Percentiles rank a stretch among this genome's conserved stretches.
Evolutionary conservation across 2,888 invertebrate genomes (phyloP).

Genomic region (Heliothis peltigera): DNA sequence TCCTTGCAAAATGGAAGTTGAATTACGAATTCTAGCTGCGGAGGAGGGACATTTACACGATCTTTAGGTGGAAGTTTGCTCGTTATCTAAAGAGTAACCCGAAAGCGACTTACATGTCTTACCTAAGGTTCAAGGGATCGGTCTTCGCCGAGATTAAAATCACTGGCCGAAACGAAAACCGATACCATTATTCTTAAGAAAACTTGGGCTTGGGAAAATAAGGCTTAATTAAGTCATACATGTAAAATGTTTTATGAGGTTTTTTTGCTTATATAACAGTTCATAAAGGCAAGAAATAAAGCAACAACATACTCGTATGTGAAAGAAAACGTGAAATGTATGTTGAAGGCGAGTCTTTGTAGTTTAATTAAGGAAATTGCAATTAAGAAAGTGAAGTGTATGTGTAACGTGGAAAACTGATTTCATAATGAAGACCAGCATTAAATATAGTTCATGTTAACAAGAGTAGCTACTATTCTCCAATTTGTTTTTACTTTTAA

Average conservation of each 20-base stretch:
- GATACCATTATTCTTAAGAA: constrained; percentile 51
- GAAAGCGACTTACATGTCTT: constrained; percentile 63
- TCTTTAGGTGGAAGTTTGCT: constrained; percentile 70
- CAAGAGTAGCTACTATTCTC: too few species aligned
- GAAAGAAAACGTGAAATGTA: too few species aligned
- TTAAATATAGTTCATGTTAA: too few species aligned
- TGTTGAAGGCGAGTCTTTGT: too few species aligned
- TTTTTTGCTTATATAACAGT: not conserved
- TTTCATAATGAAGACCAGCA: too few species aligned
- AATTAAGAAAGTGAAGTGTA: not conserved
- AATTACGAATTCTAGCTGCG: constrained; percentile 70
- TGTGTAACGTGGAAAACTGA: too few species aligned
- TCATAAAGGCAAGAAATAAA: too few species aligned
- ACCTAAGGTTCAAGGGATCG: constrained; percentile 57
- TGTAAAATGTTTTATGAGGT: constrained; percentile 22
- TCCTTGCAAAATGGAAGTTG: constrained; percentile 65
- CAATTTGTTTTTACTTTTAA: too few species aligned
- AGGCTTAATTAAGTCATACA: constrained; percentile 46
- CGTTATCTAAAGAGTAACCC: constrained; percentile 69
- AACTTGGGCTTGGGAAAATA: constrained; percentile 11
- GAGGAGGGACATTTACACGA: constrained; percentile 71
- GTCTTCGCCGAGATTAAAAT: constrained; percentile 54
- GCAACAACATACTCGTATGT: too few species aligned
- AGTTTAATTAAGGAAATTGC: too few species aligned
- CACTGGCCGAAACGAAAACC: constrained; percentile 41